Conservation (phyloP, 1,140 invertebrate genomes). For the Drosophila rufa region DNA sequence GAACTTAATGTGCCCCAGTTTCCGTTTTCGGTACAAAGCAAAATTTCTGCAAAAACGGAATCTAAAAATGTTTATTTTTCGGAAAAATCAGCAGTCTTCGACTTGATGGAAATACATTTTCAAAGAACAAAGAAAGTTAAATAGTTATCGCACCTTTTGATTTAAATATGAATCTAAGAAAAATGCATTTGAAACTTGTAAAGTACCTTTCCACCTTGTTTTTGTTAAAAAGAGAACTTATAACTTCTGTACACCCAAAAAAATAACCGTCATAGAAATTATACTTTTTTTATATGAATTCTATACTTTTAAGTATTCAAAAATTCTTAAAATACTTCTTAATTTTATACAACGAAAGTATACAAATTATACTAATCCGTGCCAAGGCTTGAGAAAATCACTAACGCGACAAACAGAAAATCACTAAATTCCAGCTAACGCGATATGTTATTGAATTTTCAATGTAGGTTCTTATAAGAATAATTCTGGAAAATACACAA, state of each 20-base stretch:
- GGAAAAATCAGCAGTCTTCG: neutral
- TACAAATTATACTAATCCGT: too few species aligned
- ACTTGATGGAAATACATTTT: conserved; percentile 3
- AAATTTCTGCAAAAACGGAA: neutral
- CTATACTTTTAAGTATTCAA: too few species aligned
- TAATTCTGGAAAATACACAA: too few species aligned
- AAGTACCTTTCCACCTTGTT: neutral
- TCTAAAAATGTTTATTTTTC: conserved; percentile 4
- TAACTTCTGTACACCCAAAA: neutral
- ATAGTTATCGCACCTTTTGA: neutral
- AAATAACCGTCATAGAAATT: too few species aligned
- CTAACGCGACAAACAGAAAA: too few species aligned
- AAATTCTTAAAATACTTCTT: too few species aligned
- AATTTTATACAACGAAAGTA: too few species aligned
- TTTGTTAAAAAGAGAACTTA: neutral
- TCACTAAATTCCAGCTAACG: too few species aligned
- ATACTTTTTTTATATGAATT: too few species aligned
- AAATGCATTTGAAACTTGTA: neutral
- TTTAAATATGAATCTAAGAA: neutral
- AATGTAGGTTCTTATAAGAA: too few species aligned
- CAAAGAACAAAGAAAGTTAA: neutral
- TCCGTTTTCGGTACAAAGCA: conserved; percentile 18
- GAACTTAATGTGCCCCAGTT: conserved; percentile 8
- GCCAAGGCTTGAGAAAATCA: too few species aligned
- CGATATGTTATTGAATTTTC: too few species aligned